A percentile compares a stretch with the other conserved stretches of the same genome.
Evolutionary conservation across 2,113 vertebrate species (phyloP).

Genomic region (Psittacara wagleri): DNA sequence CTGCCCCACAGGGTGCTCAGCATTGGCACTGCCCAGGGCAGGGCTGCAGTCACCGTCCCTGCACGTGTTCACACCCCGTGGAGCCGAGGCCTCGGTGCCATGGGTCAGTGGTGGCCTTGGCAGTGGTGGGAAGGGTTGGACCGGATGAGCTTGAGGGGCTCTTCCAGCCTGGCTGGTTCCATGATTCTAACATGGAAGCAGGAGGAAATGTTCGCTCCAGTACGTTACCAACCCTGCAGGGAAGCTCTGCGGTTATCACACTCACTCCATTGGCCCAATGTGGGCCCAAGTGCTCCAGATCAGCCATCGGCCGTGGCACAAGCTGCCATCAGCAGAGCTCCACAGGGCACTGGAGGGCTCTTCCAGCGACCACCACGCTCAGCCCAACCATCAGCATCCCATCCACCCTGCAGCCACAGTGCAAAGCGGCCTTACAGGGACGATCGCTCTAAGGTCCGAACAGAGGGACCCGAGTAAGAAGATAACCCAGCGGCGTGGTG

Average conservation of each 20-base stretch:
- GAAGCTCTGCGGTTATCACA: not conserved
- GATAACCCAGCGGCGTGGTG: not conserved
- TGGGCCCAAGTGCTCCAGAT: not conserved
- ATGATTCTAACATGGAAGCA: too few species aligned
- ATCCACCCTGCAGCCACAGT: not conserved
- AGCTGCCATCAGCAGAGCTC: not conserved
- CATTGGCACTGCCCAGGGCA: not conserved
- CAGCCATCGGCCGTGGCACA: not conserved
- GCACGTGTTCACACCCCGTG: not conserved
- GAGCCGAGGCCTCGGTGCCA: not conserved
- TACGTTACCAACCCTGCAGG: not conserved
- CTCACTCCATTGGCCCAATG: not conserved
- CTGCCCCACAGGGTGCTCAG: too few species aligned
- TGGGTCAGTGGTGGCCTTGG: not conserved
- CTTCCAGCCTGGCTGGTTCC: not conserved
- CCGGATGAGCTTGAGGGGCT: not conserved
- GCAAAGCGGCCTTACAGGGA: rapidly evolving
- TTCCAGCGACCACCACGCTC: too few species aligned
- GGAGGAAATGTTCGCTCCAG: too few species aligned
- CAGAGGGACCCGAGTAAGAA: too few species aligned
- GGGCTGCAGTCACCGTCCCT: not conserved
- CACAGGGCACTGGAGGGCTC: rapidly evolving
- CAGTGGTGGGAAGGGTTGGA: not conserved
- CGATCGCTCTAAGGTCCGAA: too few species aligned
- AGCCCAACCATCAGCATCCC: rapidly evolving